Evolutionary conservation across 2,797 vertebrate genomes (phyloP).

Genomic region (Pipistrellus kuhlii): DNA sequence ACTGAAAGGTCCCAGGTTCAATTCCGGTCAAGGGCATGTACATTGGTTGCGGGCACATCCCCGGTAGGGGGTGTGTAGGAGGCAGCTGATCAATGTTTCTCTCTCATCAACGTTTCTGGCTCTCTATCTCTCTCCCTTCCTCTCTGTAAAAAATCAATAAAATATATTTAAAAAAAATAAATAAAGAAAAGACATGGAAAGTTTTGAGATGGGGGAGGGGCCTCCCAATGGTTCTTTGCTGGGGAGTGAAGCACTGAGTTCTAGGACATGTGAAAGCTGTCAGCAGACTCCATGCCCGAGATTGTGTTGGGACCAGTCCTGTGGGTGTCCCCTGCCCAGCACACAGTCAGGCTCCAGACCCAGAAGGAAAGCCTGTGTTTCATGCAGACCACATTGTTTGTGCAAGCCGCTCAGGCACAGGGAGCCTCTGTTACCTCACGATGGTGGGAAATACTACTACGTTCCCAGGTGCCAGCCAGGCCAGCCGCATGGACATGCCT

Average conservation of each 20-base stretch:
- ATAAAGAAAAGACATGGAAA: not conserved
- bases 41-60: too few species aligned
- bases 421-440: not conserved
- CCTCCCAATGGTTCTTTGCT: too few species aligned
- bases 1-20: too few species aligned
- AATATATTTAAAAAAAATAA: too few species aligned
- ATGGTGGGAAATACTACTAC: rapidly evolving
- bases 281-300: not conserved
- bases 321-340: not conserved
- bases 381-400: rapidly evolving
- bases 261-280: rapidly evolving
- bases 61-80: too few species aligned
- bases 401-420: rapidly evolving
- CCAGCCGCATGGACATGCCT: not conserved
- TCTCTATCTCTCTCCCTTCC: too few species aligned
- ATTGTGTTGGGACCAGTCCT: too few species aligned
- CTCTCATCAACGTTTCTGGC: too few species aligned
- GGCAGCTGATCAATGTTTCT: too few species aligned
- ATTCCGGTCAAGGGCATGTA: too few species aligned
- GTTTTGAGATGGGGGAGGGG: rapidly evolving
- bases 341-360: not conserved
- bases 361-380: not conserved
- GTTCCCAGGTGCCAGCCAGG: not conserved
- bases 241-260: too few species aligned
- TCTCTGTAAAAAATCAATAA: too few species aligned